Evolutionary conservation across 2,888 invertebrate genomes (phyloP).

Genomic region (Sinhomidia bicolor): DNA sequence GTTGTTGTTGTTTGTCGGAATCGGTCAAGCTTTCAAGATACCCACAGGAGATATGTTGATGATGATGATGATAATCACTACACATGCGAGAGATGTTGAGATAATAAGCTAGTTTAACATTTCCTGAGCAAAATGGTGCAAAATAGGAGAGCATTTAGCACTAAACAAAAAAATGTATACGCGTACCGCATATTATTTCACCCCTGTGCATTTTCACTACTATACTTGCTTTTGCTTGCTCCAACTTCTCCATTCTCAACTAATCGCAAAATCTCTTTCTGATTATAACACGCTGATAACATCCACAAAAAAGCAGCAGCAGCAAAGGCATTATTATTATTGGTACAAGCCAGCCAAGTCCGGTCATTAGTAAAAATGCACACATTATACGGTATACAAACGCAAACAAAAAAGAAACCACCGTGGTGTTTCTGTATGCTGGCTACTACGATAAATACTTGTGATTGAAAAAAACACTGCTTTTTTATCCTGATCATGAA

Average conservation of each 20-base stretch:
- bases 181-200: neutral
- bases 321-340: too few species aligned
- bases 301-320: conserved; percentile 1
- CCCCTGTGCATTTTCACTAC: neutral
- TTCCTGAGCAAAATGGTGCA: conserved; percentile 66
- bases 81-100: too few species aligned
- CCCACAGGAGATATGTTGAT: conserved; percentile 18
- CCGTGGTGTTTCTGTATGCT: conserved; percentile 8
- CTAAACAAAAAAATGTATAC: neutral
- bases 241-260: neutral
- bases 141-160: conserved; percentile 30
- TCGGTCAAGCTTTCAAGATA: conserved; percentile 59
- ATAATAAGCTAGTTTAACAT: conserved; percentile 39
- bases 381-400: neutral
- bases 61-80: neutral
- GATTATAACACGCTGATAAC: conserved; percentile 40
- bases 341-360: conserved; percentile 55
- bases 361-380: conserved; percentile 38
- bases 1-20: conserved; percentile 41
- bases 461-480: conserved; percentile 35
- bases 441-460: conserved; percentile 41
- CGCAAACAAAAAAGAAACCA: neutral
- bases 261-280: conserved; percentile 45
- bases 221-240: too few species aligned
- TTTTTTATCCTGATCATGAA: conserved; percentile 18